These are phyloP conservation scores for Boloria euphrosyne DNA, from an alignment of 2,888 invertebrate genomes.

Conservation along the genomic window DNA sequence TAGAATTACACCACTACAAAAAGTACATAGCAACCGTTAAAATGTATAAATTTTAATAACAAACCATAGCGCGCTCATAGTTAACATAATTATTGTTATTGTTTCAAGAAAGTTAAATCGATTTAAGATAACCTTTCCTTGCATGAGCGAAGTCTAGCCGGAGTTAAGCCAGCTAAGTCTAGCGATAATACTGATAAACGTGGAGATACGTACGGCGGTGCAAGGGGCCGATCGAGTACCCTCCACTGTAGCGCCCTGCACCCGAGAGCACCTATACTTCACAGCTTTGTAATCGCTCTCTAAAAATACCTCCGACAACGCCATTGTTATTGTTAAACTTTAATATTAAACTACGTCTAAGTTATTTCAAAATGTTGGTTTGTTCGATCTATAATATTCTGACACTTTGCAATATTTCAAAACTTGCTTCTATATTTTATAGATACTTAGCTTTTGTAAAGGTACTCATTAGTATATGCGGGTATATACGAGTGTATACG, in stretches of 20 bases:
- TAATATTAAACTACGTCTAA: slow-evolving; percentile 16
- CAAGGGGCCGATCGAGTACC: slow-evolving; percentile 64
- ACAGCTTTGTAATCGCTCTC: slow-evolving; percentile 55
- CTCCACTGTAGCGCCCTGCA: slow-evolving; percentile 71
- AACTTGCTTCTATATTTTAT: too few species aligned
- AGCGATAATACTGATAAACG: slow-evolving; percentile 33
- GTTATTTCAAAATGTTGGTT: slow-evolving; percentile 11
- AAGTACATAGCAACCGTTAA: too few species aligned
- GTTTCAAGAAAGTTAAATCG: slow-evolving; percentile 3
- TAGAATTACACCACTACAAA: too few species aligned
- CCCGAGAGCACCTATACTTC: slow-evolving; percentile 58
- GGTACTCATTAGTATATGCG: too few species aligned
- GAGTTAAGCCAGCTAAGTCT: slow-evolving; percentile 26
- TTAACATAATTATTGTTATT: slow-evolving; percentile 8
- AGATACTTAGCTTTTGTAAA: too few species aligned
- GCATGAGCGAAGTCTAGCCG: slow-evolving; percentile 16
- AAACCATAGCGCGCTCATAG: background rate
- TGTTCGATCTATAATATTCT: background rate
- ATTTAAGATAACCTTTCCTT: slow-evolving; percentile 12
- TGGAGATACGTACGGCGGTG: slow-evolving; percentile 32
- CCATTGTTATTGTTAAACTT: slow-evolving; percentile 33
- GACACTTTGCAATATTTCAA: too few species aligned
- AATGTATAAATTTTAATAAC: background rate
- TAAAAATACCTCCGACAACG: slow-evolving; percentile 45
- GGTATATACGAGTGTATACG: too few species aligned